Percentiles rank a stretch among this genome's conserved stretches.
Evolutionary conservation across 2,113 vertebrate genomes (phyloP).

Genomic region (Epinephelus moara): DNA sequence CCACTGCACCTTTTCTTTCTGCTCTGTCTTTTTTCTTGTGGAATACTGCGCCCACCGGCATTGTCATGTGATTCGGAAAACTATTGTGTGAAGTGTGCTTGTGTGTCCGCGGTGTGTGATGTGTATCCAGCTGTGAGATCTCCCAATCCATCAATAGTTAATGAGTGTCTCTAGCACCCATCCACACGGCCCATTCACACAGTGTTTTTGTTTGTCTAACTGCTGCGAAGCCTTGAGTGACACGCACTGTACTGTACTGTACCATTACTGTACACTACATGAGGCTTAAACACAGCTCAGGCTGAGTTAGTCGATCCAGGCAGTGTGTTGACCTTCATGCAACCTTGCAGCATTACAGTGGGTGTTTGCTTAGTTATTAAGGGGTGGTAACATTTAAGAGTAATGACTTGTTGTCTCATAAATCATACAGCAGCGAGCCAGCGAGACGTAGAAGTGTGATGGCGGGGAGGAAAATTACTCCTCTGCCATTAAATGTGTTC

Average conservation of each 20-base stretch:
- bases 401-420: constrained; percentile 8
- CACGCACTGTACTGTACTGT: not conserved
- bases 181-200: constrained; percentile 59
- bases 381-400: constrained; percentile 20
- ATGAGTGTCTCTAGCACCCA: constrained; percentile 66
- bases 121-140: constrained; percentile 75
- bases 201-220: constrained; percentile 63
- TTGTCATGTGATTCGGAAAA: constrained; percentile 32
- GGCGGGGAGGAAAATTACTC: not conserved
- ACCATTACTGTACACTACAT: constrained; percentile 1
- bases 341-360: constrained; percentile 62
- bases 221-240: not conserved
- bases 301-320: constrained; percentile 13
- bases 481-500: constrained; percentile 8
- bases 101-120: constrained; percentile 51
- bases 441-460: not conserved
- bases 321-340: constrained; percentile 71
- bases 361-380: constrained; percentile 24
- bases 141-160: constrained; percentile 77
- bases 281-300: constrained; percentile 14
- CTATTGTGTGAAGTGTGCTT: constrained; percentile 48
- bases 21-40: constrained; percentile 1
- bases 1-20: not conserved
- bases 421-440: constrained; percentile 11
- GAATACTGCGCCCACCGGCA: constrained; percentile 10